phyloP scores from a whole-genome alignment of 2,888 invertebrate genomes.

The Pheosia gnoma region DNA sequence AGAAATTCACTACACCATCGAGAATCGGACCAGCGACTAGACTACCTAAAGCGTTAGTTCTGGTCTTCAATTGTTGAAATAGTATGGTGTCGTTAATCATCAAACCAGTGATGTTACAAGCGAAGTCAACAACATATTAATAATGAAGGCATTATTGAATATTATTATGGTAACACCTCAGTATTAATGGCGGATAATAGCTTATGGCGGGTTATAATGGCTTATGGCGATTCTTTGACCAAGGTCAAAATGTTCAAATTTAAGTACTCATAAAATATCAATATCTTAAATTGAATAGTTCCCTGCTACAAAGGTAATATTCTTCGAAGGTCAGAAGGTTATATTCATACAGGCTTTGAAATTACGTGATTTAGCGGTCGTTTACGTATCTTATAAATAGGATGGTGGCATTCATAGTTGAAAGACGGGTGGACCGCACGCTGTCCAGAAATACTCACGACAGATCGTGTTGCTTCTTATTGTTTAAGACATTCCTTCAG shows the following conservation, averaged over 20 bases:
- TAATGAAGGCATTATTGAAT: neutral
- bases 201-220: neutral
- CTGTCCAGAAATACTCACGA: neutral
- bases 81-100: too few species aligned
- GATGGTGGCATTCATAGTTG: too few species aligned
- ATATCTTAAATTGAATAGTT: neutral
- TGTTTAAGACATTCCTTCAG: neutral
- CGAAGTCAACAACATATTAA: neutral
- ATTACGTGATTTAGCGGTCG: constrained; percentile 4
- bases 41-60: too few species aligned
- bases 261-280: neutral
- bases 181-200: neutral
- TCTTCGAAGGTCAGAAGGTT: neutral
- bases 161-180: neutral
- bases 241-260: constrained; percentile 1
- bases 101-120: too few species aligned
- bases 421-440: neutral
- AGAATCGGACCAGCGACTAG: too few species aligned
- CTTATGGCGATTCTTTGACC: neutral
- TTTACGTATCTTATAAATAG: neutral
- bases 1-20: too few species aligned
- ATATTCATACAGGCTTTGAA: neutral
- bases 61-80: too few species aligned
- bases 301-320: neutral
- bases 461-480: neutral